Percentiles rank a stretch among this genome's conserved stretches.
Evolutionary conservation across 2,888 invertebrate species (phyloP).

Genomic region (Rhodophaea formosa): DNA sequence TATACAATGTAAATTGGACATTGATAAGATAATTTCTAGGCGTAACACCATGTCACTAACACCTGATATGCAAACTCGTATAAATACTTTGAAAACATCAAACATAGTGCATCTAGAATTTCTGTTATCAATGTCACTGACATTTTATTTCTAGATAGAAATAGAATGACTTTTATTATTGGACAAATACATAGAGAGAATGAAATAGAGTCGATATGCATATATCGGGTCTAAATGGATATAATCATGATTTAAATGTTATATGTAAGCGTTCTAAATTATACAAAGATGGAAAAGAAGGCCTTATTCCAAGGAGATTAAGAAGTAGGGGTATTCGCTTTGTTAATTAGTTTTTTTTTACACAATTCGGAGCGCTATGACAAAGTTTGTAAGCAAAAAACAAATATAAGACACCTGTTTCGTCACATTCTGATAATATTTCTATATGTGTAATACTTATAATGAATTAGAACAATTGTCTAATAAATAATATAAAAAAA

Average conservation of each 20-base stretch:
- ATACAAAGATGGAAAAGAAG: slow-evolving; percentile 7
- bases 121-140: slow-evolving; percentile 4
- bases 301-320: slow-evolving; percentile 22
- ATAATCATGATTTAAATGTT: slow-evolving; percentile 10
- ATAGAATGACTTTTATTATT: not conserved
- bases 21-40: slow-evolving; percentile 32
- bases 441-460: not conserved
- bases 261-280: slow-evolving; percentile 6
- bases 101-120: not conserved
- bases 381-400: slow-evolving; percentile 36
- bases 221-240: slow-evolving; percentile 3
- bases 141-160: slow-evolving; percentile 1
- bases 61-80: too few relatives aligned
- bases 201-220: slow-evolving; percentile 3
- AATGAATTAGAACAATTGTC: slow-evolving; percentile 16
- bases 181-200: slow-evolving; percentile 8
- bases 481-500: not conserved
- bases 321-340: not conserved
- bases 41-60: too few relatives aligned
- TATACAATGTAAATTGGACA: slow-evolving; percentile 18
- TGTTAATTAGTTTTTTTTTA: slow-evolving; percentile 22
- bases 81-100: too few relatives aligned
- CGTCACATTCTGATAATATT: slow-evolving; percentile 4
- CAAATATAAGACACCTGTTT: slow-evolving; percentile 22
- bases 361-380: slow-evolving; percentile 31